Percentiles rank a stretch among this genome's conserved stretches.
Evolutionary conservation across 2,113 vertebrate species (phyloP).

Genomic region (Harpagus bidentatus): DNA sequence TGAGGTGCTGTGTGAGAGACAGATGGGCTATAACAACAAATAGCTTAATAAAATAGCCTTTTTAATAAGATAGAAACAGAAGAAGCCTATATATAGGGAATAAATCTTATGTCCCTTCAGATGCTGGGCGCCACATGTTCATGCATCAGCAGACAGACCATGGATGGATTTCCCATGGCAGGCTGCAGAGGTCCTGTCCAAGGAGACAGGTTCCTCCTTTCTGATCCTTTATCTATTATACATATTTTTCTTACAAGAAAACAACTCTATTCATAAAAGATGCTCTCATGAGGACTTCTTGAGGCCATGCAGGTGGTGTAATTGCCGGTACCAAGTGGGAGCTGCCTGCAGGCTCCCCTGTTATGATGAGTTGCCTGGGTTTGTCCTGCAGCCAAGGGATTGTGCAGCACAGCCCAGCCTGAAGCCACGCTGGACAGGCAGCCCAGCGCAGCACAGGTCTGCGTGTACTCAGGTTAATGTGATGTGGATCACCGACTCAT

Average conservation of each 20-base stretch:
- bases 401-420: neutral
- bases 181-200: neutral
- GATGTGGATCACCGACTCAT: rapidly evolving
- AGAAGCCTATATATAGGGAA: neutral
- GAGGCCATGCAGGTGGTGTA: neutral
- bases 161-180: neutral
- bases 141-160: neutral
- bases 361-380: neutral
- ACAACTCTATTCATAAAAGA: neutral
- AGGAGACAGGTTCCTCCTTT: neutral
- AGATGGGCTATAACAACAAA: neutral
- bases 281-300: neutral
- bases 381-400: neutral
- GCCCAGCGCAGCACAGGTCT: neutral
- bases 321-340: neutral
- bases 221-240: neutral
- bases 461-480: rapidly evolving
- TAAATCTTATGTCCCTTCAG: neutral
- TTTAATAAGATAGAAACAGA: neutral
- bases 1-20: neutral
- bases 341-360: neutral
- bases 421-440: neutral
- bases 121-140: neutral
- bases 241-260: neutral
- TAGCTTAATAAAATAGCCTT: neutral